Base-by-base conservation (phyloP, 2,113 vertebrate species). In the Tor tambroides region DNA sequence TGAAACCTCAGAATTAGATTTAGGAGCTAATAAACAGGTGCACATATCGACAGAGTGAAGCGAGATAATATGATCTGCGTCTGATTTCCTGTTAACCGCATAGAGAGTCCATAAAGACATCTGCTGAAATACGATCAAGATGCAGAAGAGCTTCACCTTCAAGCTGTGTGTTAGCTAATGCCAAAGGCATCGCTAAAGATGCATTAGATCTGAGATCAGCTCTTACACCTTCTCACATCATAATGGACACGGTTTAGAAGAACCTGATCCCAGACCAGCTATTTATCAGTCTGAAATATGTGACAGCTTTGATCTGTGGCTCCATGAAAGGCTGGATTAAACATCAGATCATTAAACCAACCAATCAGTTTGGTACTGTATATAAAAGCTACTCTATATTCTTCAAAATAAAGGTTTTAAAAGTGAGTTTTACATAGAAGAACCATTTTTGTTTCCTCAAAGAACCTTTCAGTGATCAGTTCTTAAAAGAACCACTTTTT, bases 61-160 rank as follows among this genome's bases (percentile, higher is more conserved):
- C 79, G 83, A 87, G 86, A 89, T 87, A 87, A 85, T 89, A 26
- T 32, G 71, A 67, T 85, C 88, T 89, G 85, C 28, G 78, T 89
- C 86, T 86, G 85, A 89, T 87, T 87, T 89, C 88, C 88, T 83
- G 72, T 87, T 63, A 69, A 85, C 69, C 75, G 77, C 59, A 63
- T 43, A 85, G 78, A 85, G 83, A 28, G 77, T 79, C 86, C 72
- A 89, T 89, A 87, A 87, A 85, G 79, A 83, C 83, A 87, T 89
- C 83, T 79, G 38, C 67, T 74, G 84, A 80, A 87, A 87, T 65
- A 32, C 41, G 80, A 89, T 77, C 87, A 71, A 84, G 75, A 76
- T 56, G 32, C 23, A 61, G 78, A 80, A 61, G 32, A 82, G 35
- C 35, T 46, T 43, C 61, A 82, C 61, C 59, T 59, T 80, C 12